These are phyloP conservation scores for Archaeoteleia sp. DNA, from an alignment of 2,888 invertebrate species.

Conservation along the genomic window DNA sequence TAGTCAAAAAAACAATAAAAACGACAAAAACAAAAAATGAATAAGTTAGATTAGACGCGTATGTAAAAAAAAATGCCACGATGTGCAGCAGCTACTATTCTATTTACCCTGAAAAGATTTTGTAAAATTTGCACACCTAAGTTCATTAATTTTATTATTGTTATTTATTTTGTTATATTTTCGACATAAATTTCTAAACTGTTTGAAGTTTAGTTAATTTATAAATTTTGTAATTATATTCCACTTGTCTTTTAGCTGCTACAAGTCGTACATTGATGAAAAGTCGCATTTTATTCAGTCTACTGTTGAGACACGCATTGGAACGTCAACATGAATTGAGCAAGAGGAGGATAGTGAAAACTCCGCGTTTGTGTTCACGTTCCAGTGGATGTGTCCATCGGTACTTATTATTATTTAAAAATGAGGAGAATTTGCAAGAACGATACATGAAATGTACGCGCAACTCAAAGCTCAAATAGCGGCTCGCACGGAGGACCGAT, in stretches of 20 bases:
- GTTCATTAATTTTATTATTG: background rate
- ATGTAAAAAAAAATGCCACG: constrained; percentile 21
- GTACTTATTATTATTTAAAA: constrained; percentile 44
- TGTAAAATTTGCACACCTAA: no score
- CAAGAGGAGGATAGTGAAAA: constrained; percentile 12
- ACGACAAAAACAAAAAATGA: constrained; percentile 26
- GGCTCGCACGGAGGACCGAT: constrained; percentile 75
- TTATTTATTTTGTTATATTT: no score
- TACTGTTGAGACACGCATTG: constrained; percentile 43
- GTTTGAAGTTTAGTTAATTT: no score
- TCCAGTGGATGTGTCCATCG: constrained; percentile 43
- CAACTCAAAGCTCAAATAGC: constrained; percentile 73
- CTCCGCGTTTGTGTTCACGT: constrained; percentile 47
- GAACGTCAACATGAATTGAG: constrained; percentile 45
- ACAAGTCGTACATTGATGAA: constrained; percentile 37
- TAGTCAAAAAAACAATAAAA: constrained; percentile 44
- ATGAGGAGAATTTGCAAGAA: constrained; percentile 45
- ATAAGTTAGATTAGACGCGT: constrained; percentile 35
- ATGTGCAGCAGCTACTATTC: constrained; percentile 39
- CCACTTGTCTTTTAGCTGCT: constrained; percentile 30
- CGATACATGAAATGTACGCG: constrained; percentile 67
- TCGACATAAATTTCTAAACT: no score
- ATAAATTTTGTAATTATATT: background rate
- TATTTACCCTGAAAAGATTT: background rate
- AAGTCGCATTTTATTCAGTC: constrained; percentile 43